phyloP scores from a whole-genome alignment of 2,888 invertebrate species.

The Zele albiditarsus region DNA sequence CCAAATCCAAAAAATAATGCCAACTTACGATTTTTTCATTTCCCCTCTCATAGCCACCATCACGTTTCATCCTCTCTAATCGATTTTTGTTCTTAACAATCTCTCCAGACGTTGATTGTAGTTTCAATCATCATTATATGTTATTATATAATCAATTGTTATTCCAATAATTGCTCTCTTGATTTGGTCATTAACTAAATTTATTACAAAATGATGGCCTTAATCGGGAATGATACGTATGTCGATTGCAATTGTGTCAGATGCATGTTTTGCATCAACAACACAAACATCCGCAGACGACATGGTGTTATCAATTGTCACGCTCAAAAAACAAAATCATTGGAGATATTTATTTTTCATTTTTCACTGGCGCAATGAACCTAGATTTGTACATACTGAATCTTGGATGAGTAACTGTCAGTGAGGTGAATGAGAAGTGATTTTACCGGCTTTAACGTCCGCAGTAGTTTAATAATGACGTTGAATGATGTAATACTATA shows the following conservation, averaged over 20 bases:
- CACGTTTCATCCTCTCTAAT: too few relatives aligned
- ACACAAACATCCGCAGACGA: constrained; percentile 2
- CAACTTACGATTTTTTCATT: too few relatives aligned
- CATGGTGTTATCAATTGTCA: constrained; percentile 5
- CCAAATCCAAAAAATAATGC: too few relatives aligned
- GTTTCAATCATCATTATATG: background rate
- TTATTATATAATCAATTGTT: background rate
- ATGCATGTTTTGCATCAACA: constrained; percentile 8
- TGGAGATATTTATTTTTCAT: background rate
- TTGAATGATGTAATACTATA: background rate
- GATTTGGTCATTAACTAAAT: constrained; percentile 33
- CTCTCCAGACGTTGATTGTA: too few relatives aligned
- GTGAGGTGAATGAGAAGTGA: constrained; percentile 55
- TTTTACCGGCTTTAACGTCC: constrained; percentile 68
- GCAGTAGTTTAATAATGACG: constrained; percentile 55
- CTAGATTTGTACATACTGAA: background rate
- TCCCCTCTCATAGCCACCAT: too few relatives aligned
- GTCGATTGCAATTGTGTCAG: background rate
- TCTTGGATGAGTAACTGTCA: background rate
- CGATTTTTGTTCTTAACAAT: too few relatives aligned
- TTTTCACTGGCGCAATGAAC: background rate
- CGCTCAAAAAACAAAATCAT: constrained; percentile 4
- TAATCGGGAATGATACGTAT: constrained; percentile 40
- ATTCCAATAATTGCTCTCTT: background rate
- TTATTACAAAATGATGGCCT: constrained; percentile 51